Evolutionary conservation across 2,113 vertebrate species (phyloP).

Genomic region (Pedetes capensis): DNA sequence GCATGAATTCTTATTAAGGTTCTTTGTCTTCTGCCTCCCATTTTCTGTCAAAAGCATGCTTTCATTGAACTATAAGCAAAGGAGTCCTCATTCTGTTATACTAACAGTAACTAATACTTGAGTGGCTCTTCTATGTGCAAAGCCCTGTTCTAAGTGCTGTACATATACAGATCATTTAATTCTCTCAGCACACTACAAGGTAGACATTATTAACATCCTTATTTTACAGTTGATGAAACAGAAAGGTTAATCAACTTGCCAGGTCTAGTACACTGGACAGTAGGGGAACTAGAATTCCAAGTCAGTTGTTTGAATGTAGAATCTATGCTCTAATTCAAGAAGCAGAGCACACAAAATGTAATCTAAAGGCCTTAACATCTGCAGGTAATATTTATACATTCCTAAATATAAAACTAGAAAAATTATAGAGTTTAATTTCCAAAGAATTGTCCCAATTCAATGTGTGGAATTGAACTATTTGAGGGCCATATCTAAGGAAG

Average conservation of each 20-base stretch:
- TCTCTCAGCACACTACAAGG: neutral
- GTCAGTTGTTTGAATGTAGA: neutral
- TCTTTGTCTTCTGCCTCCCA: neutral
- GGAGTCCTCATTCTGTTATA: neutral
- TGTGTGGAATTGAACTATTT: no score
- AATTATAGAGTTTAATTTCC: neutral
- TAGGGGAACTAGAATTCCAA: neutral
- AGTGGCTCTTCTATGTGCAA: neutral
- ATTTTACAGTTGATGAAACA: neutral
- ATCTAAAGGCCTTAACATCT: neutral
- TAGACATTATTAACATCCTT: neutral
- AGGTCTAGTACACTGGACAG: neutral
- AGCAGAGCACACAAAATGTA: neutral
- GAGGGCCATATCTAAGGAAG: neutral
- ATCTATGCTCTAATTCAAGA: neutral
- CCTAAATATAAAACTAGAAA: conserved; percentile 6
- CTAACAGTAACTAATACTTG: neutral
- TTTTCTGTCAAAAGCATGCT: neutral
- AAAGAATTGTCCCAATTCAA: neutral
- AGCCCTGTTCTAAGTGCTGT: neutral
- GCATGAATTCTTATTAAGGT: neutral
- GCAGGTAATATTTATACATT: neutral
- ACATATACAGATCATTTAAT: neutral
- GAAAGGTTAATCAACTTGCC: neutral
- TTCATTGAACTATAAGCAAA: neutral